Conservation (phyloP, 2,797 vertebrate genomes). For the Neostethus bicornis region DNA sequence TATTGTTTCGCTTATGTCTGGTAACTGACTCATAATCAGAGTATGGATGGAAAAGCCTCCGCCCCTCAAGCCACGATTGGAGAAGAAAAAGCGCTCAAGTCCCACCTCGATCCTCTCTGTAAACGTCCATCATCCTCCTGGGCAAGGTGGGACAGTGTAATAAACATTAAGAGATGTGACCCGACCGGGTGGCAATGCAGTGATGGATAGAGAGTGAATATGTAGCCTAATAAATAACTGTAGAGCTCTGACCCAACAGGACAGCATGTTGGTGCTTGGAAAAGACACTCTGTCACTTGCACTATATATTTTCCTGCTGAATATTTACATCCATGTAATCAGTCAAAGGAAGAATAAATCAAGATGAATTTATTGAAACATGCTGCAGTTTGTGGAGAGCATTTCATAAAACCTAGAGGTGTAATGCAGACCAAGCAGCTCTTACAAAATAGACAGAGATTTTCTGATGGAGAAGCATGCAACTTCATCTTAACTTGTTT, state of each 20-base stretch:
- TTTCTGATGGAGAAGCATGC: background rate
- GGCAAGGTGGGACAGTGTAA: constrained; percentile 77
- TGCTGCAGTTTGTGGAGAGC: constrained; percentile 46
- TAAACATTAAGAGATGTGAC: constrained; percentile 83
- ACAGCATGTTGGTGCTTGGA: constrained; percentile 62
- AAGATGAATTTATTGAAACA: constrained; percentile 63
- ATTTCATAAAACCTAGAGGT: constrained; percentile 43
- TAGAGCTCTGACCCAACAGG: constrained; percentile 73
- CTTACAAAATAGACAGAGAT: constrained; percentile 9
- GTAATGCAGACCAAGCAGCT: constrained; percentile 25
- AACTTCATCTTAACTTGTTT: background rate
- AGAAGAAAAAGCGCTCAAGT: constrained; percentile 73
- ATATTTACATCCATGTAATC: constrained; percentile 77
- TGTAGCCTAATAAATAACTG: constrained; percentile 82
- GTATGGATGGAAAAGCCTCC: constrained; percentile 72
- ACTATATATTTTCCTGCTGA: constrained; percentile 68
- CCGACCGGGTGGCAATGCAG: constrained; percentile 73
- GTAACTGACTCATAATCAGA: constrained; percentile 78
- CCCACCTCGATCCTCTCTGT: constrained; percentile 74
- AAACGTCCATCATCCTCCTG: constrained; percentile 76
- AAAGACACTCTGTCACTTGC: constrained; percentile 65
- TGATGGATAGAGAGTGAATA: constrained; percentile 83
- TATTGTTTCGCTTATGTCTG: constrained; percentile 78
- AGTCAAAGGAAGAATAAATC: constrained; percentile 73
- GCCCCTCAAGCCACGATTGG: constrained; percentile 77